A percentile compares a stretch with the other conserved stretches of the same genome.
Evolutionary conservation across 2,113 vertebrate species (phyloP).

Genomic region (Grallaria varia): DNA sequence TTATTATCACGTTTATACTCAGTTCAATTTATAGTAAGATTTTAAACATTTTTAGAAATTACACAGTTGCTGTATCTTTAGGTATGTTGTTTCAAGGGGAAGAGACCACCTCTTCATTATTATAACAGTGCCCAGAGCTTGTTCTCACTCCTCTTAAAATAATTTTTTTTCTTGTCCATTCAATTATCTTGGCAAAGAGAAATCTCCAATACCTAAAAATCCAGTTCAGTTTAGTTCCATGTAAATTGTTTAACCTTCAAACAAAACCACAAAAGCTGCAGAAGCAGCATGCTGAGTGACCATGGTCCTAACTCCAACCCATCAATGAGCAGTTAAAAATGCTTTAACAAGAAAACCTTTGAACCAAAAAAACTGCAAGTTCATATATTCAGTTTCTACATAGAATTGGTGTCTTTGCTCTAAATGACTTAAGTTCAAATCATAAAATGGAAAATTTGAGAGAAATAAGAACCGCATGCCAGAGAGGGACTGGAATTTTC

Average conservation of each 20-base stretch:
- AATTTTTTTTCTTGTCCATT: not conserved
- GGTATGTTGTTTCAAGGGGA: not conserved
- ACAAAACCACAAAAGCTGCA: not conserved
- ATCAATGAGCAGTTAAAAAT: not conserved
- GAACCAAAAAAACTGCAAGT: not conserved
- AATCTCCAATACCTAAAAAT: not conserved
- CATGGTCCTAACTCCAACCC: not conserved
- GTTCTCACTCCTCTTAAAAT: not conserved
- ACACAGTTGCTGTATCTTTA: not conserved
- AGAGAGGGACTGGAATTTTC: not conserved
- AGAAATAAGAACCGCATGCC: not conserved
- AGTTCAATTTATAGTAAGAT: not conserved
- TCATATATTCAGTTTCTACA: not conserved
- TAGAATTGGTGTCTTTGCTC: not conserved
- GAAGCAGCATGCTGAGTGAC: not conserved
- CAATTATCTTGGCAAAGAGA: not conserved
- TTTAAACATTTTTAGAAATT: not conserved
- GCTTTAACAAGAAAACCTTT: not conserved
- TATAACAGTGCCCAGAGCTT: not conserved
- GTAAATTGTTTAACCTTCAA: not conserved
- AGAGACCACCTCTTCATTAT: not conserved
- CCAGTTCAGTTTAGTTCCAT: not conserved
- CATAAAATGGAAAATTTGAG: not conserved
- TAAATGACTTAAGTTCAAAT: not conserved
- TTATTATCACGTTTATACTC: not conserved